Evolutionary conservation across 1,140 invertebrate genomes (phyloP).

Genomic region (Oppia nitens): DNA sequence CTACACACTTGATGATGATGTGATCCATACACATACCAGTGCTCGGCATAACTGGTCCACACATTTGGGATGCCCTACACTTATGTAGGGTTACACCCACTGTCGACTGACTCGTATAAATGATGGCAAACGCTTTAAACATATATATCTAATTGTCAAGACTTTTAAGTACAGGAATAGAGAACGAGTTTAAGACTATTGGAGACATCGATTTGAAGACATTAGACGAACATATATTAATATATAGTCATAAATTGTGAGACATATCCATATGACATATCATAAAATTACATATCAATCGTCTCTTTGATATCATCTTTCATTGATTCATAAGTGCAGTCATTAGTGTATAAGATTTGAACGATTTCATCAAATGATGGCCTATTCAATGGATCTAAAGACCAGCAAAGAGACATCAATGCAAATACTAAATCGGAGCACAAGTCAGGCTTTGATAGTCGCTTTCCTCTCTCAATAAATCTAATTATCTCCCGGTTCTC

Average conservation of each 20-base stretch:
- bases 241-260: not conserved
- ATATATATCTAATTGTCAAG: too few relatives aligned
- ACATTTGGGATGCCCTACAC: too few relatives aligned
- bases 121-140: too few relatives aligned
- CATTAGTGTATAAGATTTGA: not conserved
- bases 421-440: slow-evolving; percentile 76
- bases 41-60: too few relatives aligned
- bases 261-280: not conserved
- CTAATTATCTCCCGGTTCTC: slow-evolving; percentile 93
- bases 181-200: too few relatives aligned
- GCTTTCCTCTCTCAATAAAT: slow-evolving; percentile 78
- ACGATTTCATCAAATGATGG: slow-evolving; percentile 6
- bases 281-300: not conserved
- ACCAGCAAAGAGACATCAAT: slow-evolving; percentile 40
- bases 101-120: too few relatives aligned
- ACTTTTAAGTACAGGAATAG: too few relatives aligned
- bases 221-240: too few relatives aligned
- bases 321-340: not conserved
- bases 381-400: not conserved
- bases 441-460: slow-evolving; percentile 72
- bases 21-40: too few relatives aligned
- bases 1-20: too few relatives aligned
- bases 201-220: too few relatives aligned
- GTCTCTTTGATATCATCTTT: not conserved
- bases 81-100: too few relatives aligned